A percentile compares a stretch with the other conserved stretches of the same genome.
Conservation (phyloP, 2,888 invertebrate species). For the Andrena fulva region DNA sequence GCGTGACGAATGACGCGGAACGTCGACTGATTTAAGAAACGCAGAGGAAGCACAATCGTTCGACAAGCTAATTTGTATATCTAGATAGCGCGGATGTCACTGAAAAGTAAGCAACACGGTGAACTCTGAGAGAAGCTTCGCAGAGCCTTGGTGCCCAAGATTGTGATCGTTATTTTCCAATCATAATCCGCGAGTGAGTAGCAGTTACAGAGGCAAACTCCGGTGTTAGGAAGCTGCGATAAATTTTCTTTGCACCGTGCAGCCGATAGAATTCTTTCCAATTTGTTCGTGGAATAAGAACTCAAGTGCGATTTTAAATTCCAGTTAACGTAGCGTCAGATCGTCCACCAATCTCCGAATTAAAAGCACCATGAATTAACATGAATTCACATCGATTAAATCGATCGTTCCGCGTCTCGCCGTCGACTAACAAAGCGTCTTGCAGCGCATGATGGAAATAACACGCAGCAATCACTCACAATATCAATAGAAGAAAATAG, state of each 20-base stretch:
- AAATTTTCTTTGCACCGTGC: background rate
- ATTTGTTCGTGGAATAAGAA: background rate
- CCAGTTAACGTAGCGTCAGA: too few relatives aligned
- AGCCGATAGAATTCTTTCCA: background rate
- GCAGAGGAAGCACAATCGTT: background rate
- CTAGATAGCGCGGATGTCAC: background rate
- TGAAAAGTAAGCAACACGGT: background rate
- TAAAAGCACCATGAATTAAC: constrained; percentile 5
- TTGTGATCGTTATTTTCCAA: background rate
- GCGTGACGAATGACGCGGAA: constrained; percentile 29
- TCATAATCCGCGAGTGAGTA: background rate
- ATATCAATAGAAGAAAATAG: constrained; percentile 83
- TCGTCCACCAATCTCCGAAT: too few relatives aligned
- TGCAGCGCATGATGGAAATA: constrained; percentile 69
- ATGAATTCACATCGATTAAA: constrained; percentile 11
- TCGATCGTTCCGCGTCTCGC: constrained; percentile 45
- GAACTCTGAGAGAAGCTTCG: background rate
- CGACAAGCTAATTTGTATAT: background rate
- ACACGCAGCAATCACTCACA: constrained; percentile 78
- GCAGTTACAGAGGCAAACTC: background rate
- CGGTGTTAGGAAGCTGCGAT: background rate
- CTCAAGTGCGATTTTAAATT: too few relatives aligned
- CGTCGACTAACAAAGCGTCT: constrained; percentile 58
- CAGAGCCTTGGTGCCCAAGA: background rate
- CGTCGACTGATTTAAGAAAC: background rate